phyloP scores from a whole-genome alignment of 2,797 vertebrate genomes.

The Sciurus vulgaris region DNA sequence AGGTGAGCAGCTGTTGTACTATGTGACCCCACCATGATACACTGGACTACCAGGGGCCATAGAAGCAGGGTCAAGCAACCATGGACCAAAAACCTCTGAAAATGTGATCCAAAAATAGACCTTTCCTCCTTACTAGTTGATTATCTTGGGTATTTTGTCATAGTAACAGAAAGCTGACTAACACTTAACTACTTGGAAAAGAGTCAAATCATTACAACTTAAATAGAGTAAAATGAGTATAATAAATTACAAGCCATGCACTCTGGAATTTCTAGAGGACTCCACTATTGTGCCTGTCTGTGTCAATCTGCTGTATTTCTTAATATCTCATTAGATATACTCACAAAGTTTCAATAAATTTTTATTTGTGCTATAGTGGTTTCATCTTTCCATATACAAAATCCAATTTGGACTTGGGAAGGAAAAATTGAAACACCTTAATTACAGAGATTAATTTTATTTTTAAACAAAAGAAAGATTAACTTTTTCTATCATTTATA shows the following conservation, averaged over 20 bases:
- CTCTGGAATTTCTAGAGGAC: background rate
- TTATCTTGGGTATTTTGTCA: no score
- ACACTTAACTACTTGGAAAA: background rate
- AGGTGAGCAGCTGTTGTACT: no score
- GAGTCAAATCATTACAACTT: background rate
- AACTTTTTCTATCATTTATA: slow-evolving; percentile 55
- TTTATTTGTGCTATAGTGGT: background rate
- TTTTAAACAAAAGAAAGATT: slow-evolving; percentile 53
- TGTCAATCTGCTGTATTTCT: background rate
- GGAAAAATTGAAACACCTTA: slow-evolving; percentile 41
- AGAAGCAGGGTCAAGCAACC: no score
- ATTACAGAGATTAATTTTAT: slow-evolving; percentile 47
- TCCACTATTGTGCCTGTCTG: background rate
- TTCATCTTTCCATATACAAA: slow-evolving; percentile 38
- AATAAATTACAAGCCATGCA: background rate
- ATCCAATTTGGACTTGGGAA: background rate
- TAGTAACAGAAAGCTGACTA: no score
- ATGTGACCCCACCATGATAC: no score
- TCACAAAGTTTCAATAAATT: background rate
- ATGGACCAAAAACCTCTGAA: no score
- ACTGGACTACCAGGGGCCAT: no score
- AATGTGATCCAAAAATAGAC: no score
- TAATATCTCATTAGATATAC: background rate
- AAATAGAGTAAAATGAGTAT: background rate
- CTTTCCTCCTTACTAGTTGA: no score